Base-by-base conservation (phyloP, 2,888 invertebrate genomes). In the Hecatera dysodea region DNA sequence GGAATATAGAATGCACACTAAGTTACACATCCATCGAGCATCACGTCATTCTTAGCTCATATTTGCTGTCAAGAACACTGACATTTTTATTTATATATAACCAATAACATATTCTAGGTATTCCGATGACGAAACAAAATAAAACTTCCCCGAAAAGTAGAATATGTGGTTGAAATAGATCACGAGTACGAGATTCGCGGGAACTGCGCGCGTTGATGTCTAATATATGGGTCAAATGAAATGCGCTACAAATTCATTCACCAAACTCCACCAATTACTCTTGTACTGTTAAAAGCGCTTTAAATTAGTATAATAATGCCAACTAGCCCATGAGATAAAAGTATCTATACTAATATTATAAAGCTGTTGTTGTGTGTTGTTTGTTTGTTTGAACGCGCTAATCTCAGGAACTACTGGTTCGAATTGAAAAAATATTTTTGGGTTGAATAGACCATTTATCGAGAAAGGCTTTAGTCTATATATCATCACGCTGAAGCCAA, bases 121-220 rank as follows among this genome's bases (percentile, higher is more conserved):
- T 60, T 57, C 8, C 65, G 50, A 76, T 39, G 24, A 39, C 53
- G 65, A 8, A 19, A 29, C 39, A 24, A 19, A 50, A 36, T 12
- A 27, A 46, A 55, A 57, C 7, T 63, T 55, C 11, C 33, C 42
- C 15, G 12, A 36, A 64, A 50, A 36, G 9, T 53, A 42, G 59
- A 72, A 78, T 53, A 55, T 22, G 19, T 7, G n/a, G 5, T 57
- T 29, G 22, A 46, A 22, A 2, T 50, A 50, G 29, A 42, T 57
- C 8, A 48, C 12, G 27, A 50, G 61, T n/a, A 39, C 22, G 4
- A 46, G 3, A 24, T 3, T 36, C 15, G 59, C 67, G 8, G 72
- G 67, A 57, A 55, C 62, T 56, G 87, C 83, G 90, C 94, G 92
- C 94, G 94, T 94, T 94, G 93, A 94, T 91, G 93, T 94, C 93